Conservation (phyloP, 2,888 invertebrate genomes). For the Vannuccia rotundouncinata region DNA sequence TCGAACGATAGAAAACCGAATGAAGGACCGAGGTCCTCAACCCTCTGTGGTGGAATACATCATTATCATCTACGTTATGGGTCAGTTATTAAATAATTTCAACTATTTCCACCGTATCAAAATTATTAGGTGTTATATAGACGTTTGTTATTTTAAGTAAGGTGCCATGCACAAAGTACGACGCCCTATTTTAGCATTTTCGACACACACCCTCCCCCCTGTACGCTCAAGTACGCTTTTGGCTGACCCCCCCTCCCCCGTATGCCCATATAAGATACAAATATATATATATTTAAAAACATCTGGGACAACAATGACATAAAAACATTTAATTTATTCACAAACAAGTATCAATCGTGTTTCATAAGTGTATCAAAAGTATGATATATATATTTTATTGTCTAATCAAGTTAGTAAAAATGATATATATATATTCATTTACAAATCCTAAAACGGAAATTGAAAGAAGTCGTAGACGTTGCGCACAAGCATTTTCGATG, state of each 20-base stretch:
- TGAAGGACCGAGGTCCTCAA: conserved; percentile 31
- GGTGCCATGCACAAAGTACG: conserved; percentile 20
- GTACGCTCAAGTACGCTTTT: neutral
- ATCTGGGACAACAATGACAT: conserved; percentile 13
- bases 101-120: neutral
- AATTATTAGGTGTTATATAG: neutral
- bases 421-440: too few relatives aligned
- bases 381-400: too few relatives aligned
- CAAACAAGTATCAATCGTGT: conserved; percentile 21
- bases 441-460: neutral
- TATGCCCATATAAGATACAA: conserved; percentile 15
- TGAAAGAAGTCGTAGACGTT: neutral
- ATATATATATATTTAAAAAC: conserved; percentile 31
- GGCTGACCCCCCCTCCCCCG: conserved; percentile 8
- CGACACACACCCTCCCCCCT: conserved; percentile 1
- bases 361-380: conserved; percentile 23
- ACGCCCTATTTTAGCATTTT: conserved; percentile 16
- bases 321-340: conserved; percentile 24
- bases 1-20: neutral
- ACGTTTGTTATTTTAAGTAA: neutral
- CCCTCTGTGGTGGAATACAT: conserved; percentile 36
- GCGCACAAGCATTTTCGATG: neutral
- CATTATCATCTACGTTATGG: conserved; percentile 35
- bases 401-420: too few relatives aligned
- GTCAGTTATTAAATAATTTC: conserved; percentile 12